These are phyloP conservation scores for Acronicta leporina DNA, from an alignment of 2,888 invertebrate species.

Conservation along the genomic window DNA sequence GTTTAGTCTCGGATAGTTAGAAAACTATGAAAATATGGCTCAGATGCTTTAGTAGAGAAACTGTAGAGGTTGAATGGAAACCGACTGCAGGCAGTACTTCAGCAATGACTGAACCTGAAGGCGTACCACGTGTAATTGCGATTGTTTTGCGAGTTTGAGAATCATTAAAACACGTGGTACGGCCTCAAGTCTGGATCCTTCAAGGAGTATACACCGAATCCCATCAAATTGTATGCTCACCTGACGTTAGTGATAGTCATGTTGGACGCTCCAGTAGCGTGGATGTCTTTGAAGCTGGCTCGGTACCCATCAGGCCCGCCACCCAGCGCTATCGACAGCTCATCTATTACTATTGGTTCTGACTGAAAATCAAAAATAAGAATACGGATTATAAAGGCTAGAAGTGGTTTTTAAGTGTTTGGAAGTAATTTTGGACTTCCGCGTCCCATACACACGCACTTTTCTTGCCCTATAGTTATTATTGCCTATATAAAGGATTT, in stretches of 20 bases:
- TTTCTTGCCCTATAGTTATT: no score
- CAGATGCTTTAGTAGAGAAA: background rate
- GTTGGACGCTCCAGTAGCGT: constrained; percentile 94
- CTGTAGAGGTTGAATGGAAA: constrained; percentile 1
- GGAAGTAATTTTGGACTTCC: no score
- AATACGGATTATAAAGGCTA: background rate
- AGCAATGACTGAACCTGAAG: no score
- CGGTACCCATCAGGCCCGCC: constrained; percentile 95
- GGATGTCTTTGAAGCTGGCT: constrained; percentile 94
- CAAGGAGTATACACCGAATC: background rate
- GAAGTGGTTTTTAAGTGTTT: no score
- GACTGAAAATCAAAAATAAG: constrained; percentile 83
- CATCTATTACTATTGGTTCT: constrained; percentile 95
- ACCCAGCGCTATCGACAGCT: constrained; percentile 94
- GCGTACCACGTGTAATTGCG: no score
- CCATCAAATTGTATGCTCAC: constrained; percentile 74
- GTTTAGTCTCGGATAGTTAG: constrained; percentile 6
- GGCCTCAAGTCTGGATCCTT: no score
- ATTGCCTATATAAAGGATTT: no score
- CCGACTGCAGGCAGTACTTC: no score
- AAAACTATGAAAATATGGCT: no score
- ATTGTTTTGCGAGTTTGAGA: no score
- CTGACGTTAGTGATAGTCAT: constrained; percentile 94
- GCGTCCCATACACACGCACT: no score
- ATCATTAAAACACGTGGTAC: no score